These are phyloP conservation scores for Leptinotarsa defecta DNA, from an alignment of 1,140 invertebrate species.

Conservation along the genomic window DNA sequence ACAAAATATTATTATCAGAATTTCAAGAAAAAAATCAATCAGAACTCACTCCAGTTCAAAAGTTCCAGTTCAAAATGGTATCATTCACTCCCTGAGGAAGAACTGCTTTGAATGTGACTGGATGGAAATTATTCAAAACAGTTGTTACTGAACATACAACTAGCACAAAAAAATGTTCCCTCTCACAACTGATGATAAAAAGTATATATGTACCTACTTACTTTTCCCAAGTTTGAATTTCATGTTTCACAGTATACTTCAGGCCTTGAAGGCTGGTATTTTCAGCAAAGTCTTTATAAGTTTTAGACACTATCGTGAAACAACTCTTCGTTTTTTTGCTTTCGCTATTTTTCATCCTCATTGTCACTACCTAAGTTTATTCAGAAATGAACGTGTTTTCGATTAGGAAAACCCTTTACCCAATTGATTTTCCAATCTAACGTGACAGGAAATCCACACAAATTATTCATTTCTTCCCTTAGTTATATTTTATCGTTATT, in stretches of 20 bases:
- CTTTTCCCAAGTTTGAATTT: conserved; percentile 41
- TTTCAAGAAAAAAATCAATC: no score
- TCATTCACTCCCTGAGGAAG: no score
- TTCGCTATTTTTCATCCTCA: conserved; percentile 20
- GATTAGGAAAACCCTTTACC: no score
- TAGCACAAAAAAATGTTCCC: no score
- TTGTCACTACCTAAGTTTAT: background rate
- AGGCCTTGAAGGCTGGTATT: conserved; percentile 50
- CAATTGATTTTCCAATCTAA: background rate
- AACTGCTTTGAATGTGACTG: no score
- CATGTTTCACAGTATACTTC: conserved; percentile 44
- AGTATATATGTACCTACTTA: conserved; percentile 24
- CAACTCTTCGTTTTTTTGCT: conserved; percentile 24
- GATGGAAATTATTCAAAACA: no score
- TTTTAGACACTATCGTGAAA: conserved; percentile 34
- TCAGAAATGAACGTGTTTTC: background rate
- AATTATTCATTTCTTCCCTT: background rate
- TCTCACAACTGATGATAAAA: no score
- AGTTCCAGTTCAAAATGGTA: no score
- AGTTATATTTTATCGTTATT: background rate
- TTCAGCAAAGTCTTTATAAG: conserved; percentile 46
- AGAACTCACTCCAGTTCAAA: no score
- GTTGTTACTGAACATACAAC: no score
- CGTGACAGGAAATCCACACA: conserved; percentile 3
- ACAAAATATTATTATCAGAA: no score